Percentiles rank a stretch among this genome's conserved stretches.
Evolutionary conservation across 1,140 invertebrate genomes (phyloP).

Genomic region (Hyphantria cunea): DNA sequence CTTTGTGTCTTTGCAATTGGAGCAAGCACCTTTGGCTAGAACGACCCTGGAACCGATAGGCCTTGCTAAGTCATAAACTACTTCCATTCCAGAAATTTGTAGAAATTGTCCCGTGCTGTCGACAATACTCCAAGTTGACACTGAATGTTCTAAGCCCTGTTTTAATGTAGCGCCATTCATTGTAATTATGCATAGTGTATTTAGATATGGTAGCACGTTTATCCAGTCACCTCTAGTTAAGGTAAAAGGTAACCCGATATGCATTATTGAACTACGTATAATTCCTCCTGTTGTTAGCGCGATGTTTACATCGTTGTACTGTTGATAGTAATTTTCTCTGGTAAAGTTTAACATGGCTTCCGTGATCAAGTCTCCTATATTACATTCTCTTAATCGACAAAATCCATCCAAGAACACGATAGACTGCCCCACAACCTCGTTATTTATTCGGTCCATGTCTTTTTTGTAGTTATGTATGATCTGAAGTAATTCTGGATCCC

Average conservation of each 20-base stretch:
- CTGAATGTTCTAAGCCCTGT: conserved; percentile 82
- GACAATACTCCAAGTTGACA: conserved; percentile 66
- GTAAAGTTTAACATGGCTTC: conserved; percentile 88
- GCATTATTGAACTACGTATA: conserved; percentile 85
- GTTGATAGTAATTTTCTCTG: conserved; percentile 85
- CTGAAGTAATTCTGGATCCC: conserved; percentile 85
- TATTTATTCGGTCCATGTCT: conserved; percentile 82
- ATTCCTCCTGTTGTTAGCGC: conserved; percentile 89
- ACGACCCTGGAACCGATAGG: conserved; percentile 74
- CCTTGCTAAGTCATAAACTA: conserved; percentile 81
- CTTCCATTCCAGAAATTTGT: conserved; percentile 83
- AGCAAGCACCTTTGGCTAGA: conserved; percentile 78
- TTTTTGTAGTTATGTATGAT: conserved; percentile 84
- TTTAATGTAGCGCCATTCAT: conserved; percentile 76
- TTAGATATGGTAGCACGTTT: conserved; percentile 82
- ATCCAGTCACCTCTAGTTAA: conserved; percentile 80
- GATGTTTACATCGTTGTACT: conserved; percentile 85
- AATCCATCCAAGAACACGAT: conserved; percentile 84
- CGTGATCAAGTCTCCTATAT: conserved; percentile 51
- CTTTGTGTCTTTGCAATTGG: conserved; percentile 78
- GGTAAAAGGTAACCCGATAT: conserved; percentile 76
- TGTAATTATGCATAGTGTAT: conserved; percentile 73
- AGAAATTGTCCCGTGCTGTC: conserved; percentile 82
- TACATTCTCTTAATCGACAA: conserved; percentile 90
- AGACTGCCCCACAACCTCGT: conserved; percentile 84